Evolutionary conservation across 2,797 vertebrate species (phyloP).

Genomic region (Phalanger gymnotis): DNA sequence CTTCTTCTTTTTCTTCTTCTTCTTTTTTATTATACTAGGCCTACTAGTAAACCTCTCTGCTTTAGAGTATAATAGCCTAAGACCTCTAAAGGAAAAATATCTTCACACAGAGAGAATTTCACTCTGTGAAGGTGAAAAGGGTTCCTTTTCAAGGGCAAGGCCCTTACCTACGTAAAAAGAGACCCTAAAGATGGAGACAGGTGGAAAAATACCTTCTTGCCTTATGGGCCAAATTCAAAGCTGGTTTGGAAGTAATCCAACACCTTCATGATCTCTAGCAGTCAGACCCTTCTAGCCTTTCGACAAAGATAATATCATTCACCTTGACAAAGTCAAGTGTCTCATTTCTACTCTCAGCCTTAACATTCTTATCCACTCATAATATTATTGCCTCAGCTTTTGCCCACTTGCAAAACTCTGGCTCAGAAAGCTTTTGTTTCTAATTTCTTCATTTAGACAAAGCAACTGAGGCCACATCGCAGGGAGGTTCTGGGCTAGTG

Average conservation of each 20-base stretch:
- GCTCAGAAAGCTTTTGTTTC: background rate
- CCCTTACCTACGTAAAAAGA: slow-evolving; percentile 34
- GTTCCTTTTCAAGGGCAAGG: slow-evolving; percentile 4
- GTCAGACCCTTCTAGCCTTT: slow-evolving; percentile 2
- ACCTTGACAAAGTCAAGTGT: slow-evolving; percentile 68
- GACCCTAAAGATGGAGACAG: background rate
- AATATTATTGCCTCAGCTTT: slow-evolving; percentile 40
- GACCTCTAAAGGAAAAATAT: background rate
- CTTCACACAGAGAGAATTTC: too few relatives aligned
- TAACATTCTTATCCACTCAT: slow-evolving; percentile 50
- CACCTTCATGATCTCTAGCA: slow-evolving; percentile 39
- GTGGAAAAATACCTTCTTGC: slow-evolving; percentile 39
- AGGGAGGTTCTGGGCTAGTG: background rate
- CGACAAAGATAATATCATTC: slow-evolving; percentile 66
- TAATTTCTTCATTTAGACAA: slow-evolving; percentile 17
- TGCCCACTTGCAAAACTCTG: slow-evolving; percentile 8
- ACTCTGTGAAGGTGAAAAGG: slow-evolving; percentile 1
- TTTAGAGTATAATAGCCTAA: background rate
- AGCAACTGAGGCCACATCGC: background rate
- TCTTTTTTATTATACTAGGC: background rate
- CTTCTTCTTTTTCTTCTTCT: too few relatives aligned
- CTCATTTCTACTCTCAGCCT: slow-evolving; percentile 49
- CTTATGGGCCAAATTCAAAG: slow-evolving; percentile 60
- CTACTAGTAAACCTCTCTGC: background rate
- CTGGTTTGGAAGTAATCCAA: slow-evolving; percentile 59